Base-by-base conservation (phyloP, 2,888 invertebrate genomes). In the Ischnura elegans region DNA sequence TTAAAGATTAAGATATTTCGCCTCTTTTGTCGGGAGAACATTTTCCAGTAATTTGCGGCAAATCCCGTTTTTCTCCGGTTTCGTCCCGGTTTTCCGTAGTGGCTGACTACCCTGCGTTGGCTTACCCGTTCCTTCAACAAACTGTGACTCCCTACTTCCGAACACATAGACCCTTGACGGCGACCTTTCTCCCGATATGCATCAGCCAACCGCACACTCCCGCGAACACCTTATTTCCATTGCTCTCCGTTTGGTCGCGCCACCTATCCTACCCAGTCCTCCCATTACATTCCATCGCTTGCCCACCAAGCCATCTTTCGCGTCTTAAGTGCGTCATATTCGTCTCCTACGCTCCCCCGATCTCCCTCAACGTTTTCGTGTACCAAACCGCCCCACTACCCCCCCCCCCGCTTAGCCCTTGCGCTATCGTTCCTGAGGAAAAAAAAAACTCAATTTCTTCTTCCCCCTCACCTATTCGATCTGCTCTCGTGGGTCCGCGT, bases 251-350 rank as follows among this genome's bases (percentile, higher is more conserved):
- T 76, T 76, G 76, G 76, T 36, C 13, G 29, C 36, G 3, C 36
- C 36, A 29, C 36, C 55, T 87, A 36, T 25, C 21, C 42, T 10
- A 46, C 55, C 43, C 43, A 55, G 19, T 8, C 42, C 36, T 10
- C 13, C 87, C 87, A 87, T 87, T 87, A 87, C 55, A 87, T 87
- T 55, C 21, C 55, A 42, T 55, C 55, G 51, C 42, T 87, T 55
- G 55, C 55, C 87, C 87, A 42, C 36, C 87, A 36, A 87, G 47
- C 46, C 87, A 47, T 55, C 19, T 55, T 55, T 55, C 36, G 51
- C 61, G n/a, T 61, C 61, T 61, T 6, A 36, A 76, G 76, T 76
- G 76, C 55, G 43, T 43, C 61, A 8, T 5, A 36, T 51, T 55
- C n/a, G n/a, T 87, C 87, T 19, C 36, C 85, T 43, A 36, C 2